These are phyloP conservation scores for Trichoplusia ni DNA, from an alignment of 1,140 invertebrate species.

Conservation along the genomic window DNA sequence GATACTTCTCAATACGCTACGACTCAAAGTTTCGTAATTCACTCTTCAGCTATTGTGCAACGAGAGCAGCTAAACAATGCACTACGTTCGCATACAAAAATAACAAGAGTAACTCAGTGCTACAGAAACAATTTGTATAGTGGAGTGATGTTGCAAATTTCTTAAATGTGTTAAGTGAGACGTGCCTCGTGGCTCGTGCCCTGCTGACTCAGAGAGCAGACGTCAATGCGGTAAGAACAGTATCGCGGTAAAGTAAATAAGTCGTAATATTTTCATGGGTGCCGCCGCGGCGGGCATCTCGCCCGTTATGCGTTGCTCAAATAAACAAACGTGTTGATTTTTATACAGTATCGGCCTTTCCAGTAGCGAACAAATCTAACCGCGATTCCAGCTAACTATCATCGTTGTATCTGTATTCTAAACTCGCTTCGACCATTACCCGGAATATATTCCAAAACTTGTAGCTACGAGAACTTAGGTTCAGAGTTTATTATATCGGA, in stretches of 20 bases:
- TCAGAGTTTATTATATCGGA: background rate
- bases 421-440: background rate
- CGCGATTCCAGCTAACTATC: conserved; percentile 51
- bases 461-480: conserved; percentile 1
- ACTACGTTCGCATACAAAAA: background rate
- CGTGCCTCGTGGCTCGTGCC: conserved; percentile 43
- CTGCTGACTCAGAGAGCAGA: conserved; percentile 61
- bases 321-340: conserved; percentile 74
- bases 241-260: conserved; percentile 76
- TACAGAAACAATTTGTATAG: background rate
- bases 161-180: conserved; percentile 34
- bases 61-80: too few relatives aligned
- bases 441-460: conserved; percentile 4
- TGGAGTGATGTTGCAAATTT: conserved; percentile 34
- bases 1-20: too few relatives aligned
- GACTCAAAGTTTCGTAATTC: background rate
- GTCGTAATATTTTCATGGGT: conserved; percentile 77
- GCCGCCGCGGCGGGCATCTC: conserved; percentile 60
- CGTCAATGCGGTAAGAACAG: conserved; percentile 68
- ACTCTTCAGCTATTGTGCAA: too few relatives aligned
- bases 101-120: background rate
- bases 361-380: conserved; percentile 41
- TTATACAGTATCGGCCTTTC: conserved; percentile 70
- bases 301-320: conserved; percentile 51
- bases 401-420: conserved; percentile 30